Evolutionary conservation across 2,888 invertebrate genomes (phyloP).

Genomic region (Lucinisca nassula): DNA sequence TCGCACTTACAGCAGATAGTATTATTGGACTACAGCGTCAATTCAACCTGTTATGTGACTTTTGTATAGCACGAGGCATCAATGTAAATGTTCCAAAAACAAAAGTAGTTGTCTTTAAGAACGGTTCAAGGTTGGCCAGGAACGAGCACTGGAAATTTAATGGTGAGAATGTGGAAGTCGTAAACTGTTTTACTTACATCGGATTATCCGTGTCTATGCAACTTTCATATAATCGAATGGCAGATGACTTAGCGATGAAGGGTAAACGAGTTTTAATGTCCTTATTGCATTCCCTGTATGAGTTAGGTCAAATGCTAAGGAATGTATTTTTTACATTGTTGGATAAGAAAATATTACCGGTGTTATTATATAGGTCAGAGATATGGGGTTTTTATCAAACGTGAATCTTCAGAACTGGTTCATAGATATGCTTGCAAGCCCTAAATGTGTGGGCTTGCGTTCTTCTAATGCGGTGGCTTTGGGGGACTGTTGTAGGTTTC

Average conservation of each 20-base stretch:
- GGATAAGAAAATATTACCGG: slow-evolving; percentile 41
- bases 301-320: slow-evolving; percentile 1
- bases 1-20: slow-evolving; percentile 48
- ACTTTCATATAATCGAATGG: too few relatives aligned
- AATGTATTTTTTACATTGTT: slow-evolving; percentile 41
- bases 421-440: slow-evolving; percentile 41
- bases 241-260: too few relatives aligned
- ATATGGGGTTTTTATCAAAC: slow-evolving; percentile 39
- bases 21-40: slow-evolving; percentile 46
- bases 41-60: slow-evolving; percentile 41
- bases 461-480: neutral
- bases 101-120: slow-evolving; percentile 44
- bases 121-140: slow-evolving; percentile 40
- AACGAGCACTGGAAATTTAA: slow-evolving; percentile 46
- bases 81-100: slow-evolving; percentile 49
- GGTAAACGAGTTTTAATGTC: too few relatives aligned
- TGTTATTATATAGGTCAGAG: slow-evolving; percentile 45
- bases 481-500: too few relatives aligned
- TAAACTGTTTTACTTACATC: slow-evolving; percentile 40
- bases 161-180: slow-evolving; percentile 14
- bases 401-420: slow-evolving; percentile 26
- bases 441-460: slow-evolving; percentile 14
- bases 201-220: slow-evolving; percentile 36
- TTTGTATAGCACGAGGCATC: slow-evolving; percentile 34
- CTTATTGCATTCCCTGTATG: neutral